phyloP scores from a whole-genome alignment of 2,113 vertebrate genomes.

The Hirundichthys speculiger region DNA sequence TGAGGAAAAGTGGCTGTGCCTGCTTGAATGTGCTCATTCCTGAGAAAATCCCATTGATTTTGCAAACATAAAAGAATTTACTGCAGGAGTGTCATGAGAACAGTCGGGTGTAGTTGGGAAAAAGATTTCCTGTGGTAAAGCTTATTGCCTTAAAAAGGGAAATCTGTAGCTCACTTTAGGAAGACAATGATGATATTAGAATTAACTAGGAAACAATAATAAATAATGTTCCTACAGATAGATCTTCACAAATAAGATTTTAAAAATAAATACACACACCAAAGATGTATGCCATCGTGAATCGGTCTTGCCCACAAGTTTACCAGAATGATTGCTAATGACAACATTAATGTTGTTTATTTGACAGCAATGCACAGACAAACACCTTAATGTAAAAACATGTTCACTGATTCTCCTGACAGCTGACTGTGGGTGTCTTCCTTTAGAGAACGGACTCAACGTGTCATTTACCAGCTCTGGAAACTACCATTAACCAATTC shows the following conservation, averaged over 20 bases:
- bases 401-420: too few species aligned
- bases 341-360: too few species aligned
- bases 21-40: conserved; percentile 66
- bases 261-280: conserved; percentile 5
- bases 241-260: conserved; percentile 18
- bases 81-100: conserved; percentile 30
- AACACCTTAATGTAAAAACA: too few species aligned
- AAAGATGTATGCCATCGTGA: too few species aligned
- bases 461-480: too few species aligned
- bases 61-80: conserved; percentile 45
- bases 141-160: conserved; percentile 70
- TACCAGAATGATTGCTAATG: too few species aligned
- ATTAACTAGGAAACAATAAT: conserved; percentile 20
- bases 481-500: too few species aligned
- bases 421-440: too few species aligned
- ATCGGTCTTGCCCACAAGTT: too few species aligned
- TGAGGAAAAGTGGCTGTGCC: conserved; percentile 67
- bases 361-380: too few species aligned
- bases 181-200: conserved; percentile 56
- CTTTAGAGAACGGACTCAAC: too few species aligned
- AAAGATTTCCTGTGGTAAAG: conserved; percentile 37
- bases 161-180: conserved; percentile 39
- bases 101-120: conserved; percentile 41
- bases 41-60: conserved; percentile 67
- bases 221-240: conserved; percentile 25